Conservation (phyloP, 2,888 invertebrate genomes). For the Megamerina dolium region DNA sequence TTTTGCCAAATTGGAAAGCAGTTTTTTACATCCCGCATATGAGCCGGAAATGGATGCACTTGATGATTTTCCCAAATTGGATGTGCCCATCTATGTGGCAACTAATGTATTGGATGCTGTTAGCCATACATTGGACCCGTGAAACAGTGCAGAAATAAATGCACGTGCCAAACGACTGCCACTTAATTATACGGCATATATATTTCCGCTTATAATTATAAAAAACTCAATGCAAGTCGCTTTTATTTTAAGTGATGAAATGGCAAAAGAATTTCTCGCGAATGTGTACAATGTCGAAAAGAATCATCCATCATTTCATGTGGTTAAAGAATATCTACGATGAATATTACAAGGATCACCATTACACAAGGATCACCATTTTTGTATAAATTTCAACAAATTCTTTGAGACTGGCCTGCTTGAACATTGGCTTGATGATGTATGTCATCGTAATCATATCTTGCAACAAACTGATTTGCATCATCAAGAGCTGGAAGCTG, state of each 20-base stretch:
- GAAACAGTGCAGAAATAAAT: slow-evolving; percentile 19
- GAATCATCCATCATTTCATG: slow-evolving; percentile 35
- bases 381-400: slow-evolving; percentile 31
- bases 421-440: slow-evolving; percentile 34
- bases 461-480: background rate
- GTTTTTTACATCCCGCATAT: slow-evolving; percentile 37
- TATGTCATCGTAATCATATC: background rate
- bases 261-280: slow-evolving; percentile 34
- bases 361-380: slow-evolving; percentile 34
- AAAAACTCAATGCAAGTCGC: slow-evolving; percentile 13
- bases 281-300: slow-evolving; percentile 31
- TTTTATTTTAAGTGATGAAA: slow-evolving; percentile 34
- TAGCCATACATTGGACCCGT: slow-evolving; percentile 18
- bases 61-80: slow-evolving; percentile 21
- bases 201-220: slow-evolving; percentile 1
- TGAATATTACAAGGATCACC: slow-evolving; percentile 33
- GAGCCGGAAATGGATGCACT: slow-evolving; percentile 35
- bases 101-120: slow-evolving; percentile 23
- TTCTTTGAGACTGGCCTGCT: slow-evolving; percentile 37
- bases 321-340: slow-evolving; percentile 37
- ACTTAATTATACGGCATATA: slow-evolving; percentile 1
- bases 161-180: slow-evolving; percentile 21
- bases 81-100: slow-evolving; percentile 28
- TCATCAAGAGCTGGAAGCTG: no score
- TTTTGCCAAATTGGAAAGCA: slow-evolving; percentile 43